Base-by-base conservation (phyloP, 37 sponge, comb jelly and placozoan species). In the Chondrosia reniformis region DNA sequence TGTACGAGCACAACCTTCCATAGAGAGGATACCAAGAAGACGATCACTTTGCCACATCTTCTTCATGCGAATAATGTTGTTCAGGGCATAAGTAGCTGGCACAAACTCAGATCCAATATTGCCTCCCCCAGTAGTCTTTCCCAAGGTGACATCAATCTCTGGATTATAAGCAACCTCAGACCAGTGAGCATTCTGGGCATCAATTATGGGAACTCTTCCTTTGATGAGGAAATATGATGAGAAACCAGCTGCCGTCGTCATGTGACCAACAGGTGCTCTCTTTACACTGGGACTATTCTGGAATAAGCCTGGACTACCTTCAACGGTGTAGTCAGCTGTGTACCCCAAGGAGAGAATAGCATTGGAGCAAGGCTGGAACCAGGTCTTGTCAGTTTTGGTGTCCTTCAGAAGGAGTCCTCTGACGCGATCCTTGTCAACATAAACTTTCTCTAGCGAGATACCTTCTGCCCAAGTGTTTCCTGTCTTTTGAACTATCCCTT, bases 181-280 rank as follows among this genome's bases (percentile, higher is more conserved):
- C 76, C 76, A 76, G 56, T 76, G 76, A 27, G 76, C 52, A 38
- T 76, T 76, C 4, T 76, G 76, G 33, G 76, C 56, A 33, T 57
- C 76, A 46, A 76, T 54, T 33, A 76, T 76, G 31, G 76, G 57
- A 3, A 76, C 55, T 37, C 33, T 76, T 4, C 76, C 76, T 38
- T 52, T 46, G 31, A 76, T 38, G 4, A 76, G 57, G 34, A 76
- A 76, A 52, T 76, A 76, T 13, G 57, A 55, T 13, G 76, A 76
- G 9, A 55, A 46, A 17, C 76, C 76, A 3, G 76, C 55, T 17
- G 76, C 76, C 4, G 33, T 30, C 7, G 57, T 76, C 17, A 33
- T 76, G 57, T 21, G 30, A 0, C 40, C 40, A 3, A 76, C 33
- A 17, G 57, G 56, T 17, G 21, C 21, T 12, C 33, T 34, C 3